phyloP scores from a whole-genome alignment of 1,140 invertebrate species.

The Polyergus mexicanus region DNA sequence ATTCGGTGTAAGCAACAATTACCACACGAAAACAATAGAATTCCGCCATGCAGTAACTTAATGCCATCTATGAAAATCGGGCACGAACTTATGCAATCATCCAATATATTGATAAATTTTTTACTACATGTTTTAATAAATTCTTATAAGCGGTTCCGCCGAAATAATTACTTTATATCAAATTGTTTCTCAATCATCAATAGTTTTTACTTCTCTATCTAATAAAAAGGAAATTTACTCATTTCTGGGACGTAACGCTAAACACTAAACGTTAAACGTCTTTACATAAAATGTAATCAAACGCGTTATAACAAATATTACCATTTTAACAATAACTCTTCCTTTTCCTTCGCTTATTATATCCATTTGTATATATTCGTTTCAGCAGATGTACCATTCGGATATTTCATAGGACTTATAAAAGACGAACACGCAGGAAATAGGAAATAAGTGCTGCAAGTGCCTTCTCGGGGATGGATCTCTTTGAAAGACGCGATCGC shows the following conservation, averaged over 20 bases:
- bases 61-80: too few relatives aligned
- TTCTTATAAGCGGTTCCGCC: neutral
- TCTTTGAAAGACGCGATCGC: conserved; percentile 14
- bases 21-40: too few relatives aligned
- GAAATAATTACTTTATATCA: conserved; percentile 27
- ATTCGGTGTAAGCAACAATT: too few relatives aligned
- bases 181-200: neutral
- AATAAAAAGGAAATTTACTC: neutral
- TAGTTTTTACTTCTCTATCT: neutral
- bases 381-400: conserved; percentile 9
- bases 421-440: conserved; percentile 10
- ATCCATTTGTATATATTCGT: neutral
- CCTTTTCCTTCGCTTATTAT: neutral
- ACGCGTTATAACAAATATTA: neutral
- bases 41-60: too few relatives aligned
- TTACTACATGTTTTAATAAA: conserved; percentile 24
- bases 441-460: conserved; percentile 49
- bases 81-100: too few relatives aligned
- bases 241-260: too few relatives aligned
- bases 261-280: neutral
- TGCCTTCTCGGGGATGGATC: neutral
- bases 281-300: neutral
- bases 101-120: neutral
- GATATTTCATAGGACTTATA: conserved; percentile 40
- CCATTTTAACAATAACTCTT: neutral